phyloP scores from a whole-genome alignment of 2,113 vertebrate genomes.

The Mormoops blainvillei region DNA sequence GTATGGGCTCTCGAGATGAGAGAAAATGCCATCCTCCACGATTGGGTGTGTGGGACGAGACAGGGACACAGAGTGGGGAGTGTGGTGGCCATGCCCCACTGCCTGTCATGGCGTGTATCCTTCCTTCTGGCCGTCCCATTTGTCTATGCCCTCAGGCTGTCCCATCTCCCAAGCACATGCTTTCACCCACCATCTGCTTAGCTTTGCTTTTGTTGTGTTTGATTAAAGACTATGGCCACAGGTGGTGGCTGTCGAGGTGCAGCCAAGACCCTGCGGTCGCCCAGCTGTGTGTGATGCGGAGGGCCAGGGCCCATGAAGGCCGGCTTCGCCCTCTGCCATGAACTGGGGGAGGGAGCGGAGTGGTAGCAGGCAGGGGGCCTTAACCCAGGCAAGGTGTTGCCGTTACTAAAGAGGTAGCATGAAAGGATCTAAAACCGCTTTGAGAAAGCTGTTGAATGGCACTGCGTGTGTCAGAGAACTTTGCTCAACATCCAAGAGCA shows the following conservation, averaged over 20 bases:
- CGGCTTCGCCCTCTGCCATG: not conserved
- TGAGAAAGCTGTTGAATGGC: not conserved
- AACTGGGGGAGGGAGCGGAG: not conserved
- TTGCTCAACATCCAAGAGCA: not conserved
- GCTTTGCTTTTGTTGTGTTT: not conserved
- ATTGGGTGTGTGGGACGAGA: not conserved
- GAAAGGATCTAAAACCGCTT: not conserved
- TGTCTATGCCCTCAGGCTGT: not conserved
- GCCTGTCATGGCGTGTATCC: rapidly evolving
- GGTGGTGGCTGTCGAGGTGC: not conserved
- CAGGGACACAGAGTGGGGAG: not conserved
- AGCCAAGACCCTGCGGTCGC: not conserved
- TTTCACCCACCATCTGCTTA: not conserved
- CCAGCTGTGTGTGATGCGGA: not conserved
- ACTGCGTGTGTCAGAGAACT: not conserved
- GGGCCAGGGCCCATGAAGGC: not conserved
- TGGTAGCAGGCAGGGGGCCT: not conserved
- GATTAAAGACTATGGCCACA: not conserved
- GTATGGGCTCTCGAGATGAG: not conserved
- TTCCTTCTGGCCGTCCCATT: not conserved
- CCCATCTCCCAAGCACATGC: not conserved
- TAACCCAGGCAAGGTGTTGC: not conserved
- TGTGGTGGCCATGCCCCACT: not conserved
- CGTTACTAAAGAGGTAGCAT: not conserved
- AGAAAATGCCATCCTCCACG: not conserved